Evolutionary conservation across 64 coral and sea anemone species (phyloP).

Genomic region (Montipora capricornis): DNA sequence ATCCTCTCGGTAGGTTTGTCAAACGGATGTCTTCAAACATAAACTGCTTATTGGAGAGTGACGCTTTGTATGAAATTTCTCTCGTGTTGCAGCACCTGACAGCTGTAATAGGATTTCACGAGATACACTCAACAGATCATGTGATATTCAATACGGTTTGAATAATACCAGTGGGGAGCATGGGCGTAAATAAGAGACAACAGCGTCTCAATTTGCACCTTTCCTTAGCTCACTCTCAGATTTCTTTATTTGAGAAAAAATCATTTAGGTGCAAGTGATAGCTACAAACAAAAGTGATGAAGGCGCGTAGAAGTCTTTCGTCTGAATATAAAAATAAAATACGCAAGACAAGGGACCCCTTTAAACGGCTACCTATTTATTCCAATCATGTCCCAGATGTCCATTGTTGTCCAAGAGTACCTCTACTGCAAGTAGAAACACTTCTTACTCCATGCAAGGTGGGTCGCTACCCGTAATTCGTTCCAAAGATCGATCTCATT

Average conservation of each 20-base stretch:
- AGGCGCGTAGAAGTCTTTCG: no score
- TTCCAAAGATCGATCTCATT: no score
- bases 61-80: constrained; percentile 4
- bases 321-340: no score
- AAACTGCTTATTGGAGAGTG: neutral
- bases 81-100: neutral
- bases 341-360: no score
- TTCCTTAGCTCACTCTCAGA: no score
- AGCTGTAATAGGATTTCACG: neutral
- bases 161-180: neutral
- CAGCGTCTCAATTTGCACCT: neutral
- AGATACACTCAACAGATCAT: neutral
- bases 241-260: neutral
- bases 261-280: neutral
- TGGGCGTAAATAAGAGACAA: neutral
- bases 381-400: no score
- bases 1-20: neutral
- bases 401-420: no score
- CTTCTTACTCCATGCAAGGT: no score
- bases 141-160: neutral
- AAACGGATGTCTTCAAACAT: neutral
- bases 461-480: no score
- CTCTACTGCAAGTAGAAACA: no score
- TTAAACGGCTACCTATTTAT: no score
- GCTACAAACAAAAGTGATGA: neutral